Base-by-base conservation (phyloP, 2,888 invertebrate genomes). In the Drosophila neotestacea region DNA sequence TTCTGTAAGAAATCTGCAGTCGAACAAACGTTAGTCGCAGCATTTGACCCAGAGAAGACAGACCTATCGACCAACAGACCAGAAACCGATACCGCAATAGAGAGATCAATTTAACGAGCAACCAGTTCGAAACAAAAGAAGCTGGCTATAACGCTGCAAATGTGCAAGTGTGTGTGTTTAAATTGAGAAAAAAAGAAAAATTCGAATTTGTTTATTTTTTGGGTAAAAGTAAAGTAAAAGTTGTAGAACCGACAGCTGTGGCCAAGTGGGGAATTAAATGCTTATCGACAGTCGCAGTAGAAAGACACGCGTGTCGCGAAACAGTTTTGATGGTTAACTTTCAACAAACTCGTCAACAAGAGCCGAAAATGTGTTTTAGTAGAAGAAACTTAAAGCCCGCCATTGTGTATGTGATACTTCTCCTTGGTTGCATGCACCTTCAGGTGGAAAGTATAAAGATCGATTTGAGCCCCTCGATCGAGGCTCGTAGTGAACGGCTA, bases 121-220 rank as follows among this genome's bases (percentile, higher is more conserved):
- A 74, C 87, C 81, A 76, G 85, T 89, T 89, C 70, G 76, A 63
- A 75, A 80, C 75, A 74, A 88, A 89, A 85, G 81, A 85, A 80
- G 85, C 70, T 78, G 46, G 55, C 30, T 7, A 30, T 22, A 22
- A 22, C 22, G 22, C 22, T 22, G 22, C 4, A 4, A 30, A 30
- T 68, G 50, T 58, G 42, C 50, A 13, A 51, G 58, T 66, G 50
- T 61, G 55, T 63, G 70, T 62, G 66, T 61, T 61, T 73, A 65
- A 73, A 70, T 75, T 73, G 67, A 85, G 73, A 76, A 70, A 46
- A 47, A 81, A 79, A 70, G 65, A 75, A 30, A 51, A 78, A 84
- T 73, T 61, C 62, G 68, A 62, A 73, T 81, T 79, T 82, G 67
- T 73, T 82, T 73, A 82, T 84, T 80, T 85, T 62, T 58, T 27